These are phyloP conservation scores for Heteromyza rotundicornis DNA, from an alignment of 2,888 invertebrate species.

Conservation along the genomic window DNA sequence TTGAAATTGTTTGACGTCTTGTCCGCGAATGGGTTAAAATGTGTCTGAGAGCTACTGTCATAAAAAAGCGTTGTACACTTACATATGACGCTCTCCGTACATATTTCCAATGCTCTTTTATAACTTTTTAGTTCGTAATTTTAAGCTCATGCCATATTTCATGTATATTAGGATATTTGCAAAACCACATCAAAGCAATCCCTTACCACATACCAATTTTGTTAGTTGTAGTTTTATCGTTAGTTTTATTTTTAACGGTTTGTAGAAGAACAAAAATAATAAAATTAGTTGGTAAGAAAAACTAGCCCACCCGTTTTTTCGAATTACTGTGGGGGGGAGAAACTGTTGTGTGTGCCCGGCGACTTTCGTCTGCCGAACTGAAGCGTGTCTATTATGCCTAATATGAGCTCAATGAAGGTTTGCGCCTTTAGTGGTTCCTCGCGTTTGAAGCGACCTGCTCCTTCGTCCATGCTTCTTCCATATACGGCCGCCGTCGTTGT, in stretches of 20 bases:
- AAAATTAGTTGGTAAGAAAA: conserved; percentile 15
- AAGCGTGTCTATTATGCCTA: conserved; percentile 37
- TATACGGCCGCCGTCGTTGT: background rate
- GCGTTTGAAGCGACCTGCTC: background rate
- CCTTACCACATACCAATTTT: conserved; percentile 23
- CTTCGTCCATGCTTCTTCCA: background rate
- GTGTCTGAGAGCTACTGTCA: too few relatives aligned
- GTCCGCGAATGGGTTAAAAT: too few relatives aligned
- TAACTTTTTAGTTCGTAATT: background rate
- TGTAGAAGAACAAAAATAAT: conserved; percentile 23
- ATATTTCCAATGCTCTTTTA: too few relatives aligned
- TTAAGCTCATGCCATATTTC: conserved; percentile 17
- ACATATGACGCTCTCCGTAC: too few relatives aligned
- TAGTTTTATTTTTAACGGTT: conserved; percentile 23
- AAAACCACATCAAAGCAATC: too few relatives aligned
- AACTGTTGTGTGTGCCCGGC: conserved; percentile 12
- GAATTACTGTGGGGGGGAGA: background rate
- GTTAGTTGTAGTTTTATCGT: conserved; percentile 29
- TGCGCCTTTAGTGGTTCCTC: conserved; percentile 19
- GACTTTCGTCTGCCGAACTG: conserved; percentile 30
- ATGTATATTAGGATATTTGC: conserved; percentile 12
- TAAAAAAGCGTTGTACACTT: too few relatives aligned
- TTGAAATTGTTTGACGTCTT: too few relatives aligned
- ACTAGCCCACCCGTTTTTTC: background rate
- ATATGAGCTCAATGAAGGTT: conserved; percentile 36